Evolutionary conservation across 2,888 invertebrate species (phyloP), one percentile per base, ranked within the genome.

Genomic region (Eutolmus rufibarbis): DNA sequence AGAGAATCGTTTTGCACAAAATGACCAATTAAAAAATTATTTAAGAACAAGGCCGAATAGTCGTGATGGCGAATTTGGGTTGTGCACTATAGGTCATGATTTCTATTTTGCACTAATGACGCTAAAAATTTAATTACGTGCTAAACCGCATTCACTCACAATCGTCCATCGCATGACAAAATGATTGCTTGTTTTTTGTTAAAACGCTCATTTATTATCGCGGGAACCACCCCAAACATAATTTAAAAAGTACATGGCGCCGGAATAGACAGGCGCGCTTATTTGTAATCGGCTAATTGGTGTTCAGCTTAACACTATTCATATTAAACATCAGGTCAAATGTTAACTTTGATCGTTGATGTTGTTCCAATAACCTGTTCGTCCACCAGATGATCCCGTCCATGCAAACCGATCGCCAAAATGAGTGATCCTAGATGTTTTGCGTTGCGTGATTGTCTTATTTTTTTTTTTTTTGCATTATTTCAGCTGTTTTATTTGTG

Each of bases 1-100:
- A 31, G 81, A 81, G 51, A 81, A 28, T 81, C 46, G 37, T 37
- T 37, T 16, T 37, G 76, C 37, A 34, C 37, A 37, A 34, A 37
- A 37, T 78, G 16, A 23, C n/a, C 78, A 78, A 78, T 78, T 78
- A 78, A 78, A 43, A 78, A n/a, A 43, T 81, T 66, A 66, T 81
- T 81, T 81, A 81, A 81, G 81, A 81, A 81, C 81, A 51, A 81
- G 81, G 81, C 12, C 34, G 31, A 56, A 31, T 34, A 81, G 31
- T 56, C 31, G 9, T 51, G 78, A 40, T 43, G 19, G 19, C 23
- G 40, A 77, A 40, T 77, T 40, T 78, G 14, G 78, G 78, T 78
- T 78, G 78, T 37, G 43, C 78, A 78, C 40, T 78, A 40, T 23
- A 40, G 78, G 78, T 43, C 78, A 78, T 78, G 78, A 78, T 78